Conservation (phyloP, 2,888 invertebrate genomes). For the Pogonocherus hispidulus region DNA sequence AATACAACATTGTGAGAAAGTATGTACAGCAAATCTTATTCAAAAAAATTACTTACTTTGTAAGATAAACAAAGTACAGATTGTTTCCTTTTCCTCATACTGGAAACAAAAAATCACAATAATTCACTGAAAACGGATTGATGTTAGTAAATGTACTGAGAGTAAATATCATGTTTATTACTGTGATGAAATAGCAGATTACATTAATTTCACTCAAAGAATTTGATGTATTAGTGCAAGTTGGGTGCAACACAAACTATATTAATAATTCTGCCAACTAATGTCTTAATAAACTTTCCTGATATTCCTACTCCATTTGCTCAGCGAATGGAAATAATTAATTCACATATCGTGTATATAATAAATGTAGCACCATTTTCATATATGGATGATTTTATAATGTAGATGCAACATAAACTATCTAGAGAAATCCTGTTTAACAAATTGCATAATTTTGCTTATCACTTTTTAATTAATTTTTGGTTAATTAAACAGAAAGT, state of each 20-base stretch:
- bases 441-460: slow-evolving; percentile 4
- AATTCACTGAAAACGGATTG: slow-evolving; percentile 13
- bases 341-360: slow-evolving; percentile 35
- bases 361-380: slow-evolving; percentile 6
- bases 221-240: slow-evolving; percentile 39
- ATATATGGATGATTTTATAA: slow-evolving; percentile 23
- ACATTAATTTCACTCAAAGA: slow-evolving; percentile 51
- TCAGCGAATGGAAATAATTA: slow-evolving; percentile 63
- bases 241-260: slow-evolving; percentile 29
- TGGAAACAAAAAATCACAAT: slow-evolving; percentile 26
- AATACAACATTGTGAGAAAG: no score
- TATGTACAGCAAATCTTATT: no score
- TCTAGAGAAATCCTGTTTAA: slow-evolving; percentile 12
- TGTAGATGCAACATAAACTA: slow-evolving; percentile 25
- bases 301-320: slow-evolving; percentile 59
- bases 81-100: slow-evolving; percentile 58
- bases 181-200: slow-evolving; percentile 34
- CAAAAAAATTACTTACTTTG: slow-evolving; percentile 63
- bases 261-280: slow-evolving; percentile 29
- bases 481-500: slow-evolving; percentile 10
- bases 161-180: slow-evolving; percentile 44
- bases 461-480: slow-evolving; percentile 5
- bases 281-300: slow-evolving; percentile 51
- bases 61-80: slow-evolving; percentile 63
- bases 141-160: slow-evolving; percentile 22